Conservation (phyloP, 2,113 vertebrate genomes). For the Chloropsis hardwickii region DNA sequence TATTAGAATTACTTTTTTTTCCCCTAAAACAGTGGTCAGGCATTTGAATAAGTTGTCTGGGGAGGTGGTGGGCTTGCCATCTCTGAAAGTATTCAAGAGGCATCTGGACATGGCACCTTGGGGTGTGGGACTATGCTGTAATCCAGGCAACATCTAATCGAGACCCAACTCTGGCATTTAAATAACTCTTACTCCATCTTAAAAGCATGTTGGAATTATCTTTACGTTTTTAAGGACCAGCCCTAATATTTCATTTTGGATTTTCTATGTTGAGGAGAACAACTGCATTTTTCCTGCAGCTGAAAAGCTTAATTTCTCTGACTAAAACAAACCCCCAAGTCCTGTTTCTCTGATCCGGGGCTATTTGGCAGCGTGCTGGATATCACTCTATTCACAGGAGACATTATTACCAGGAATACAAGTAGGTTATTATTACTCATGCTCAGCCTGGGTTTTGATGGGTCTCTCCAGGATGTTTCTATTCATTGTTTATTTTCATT, state of each 20-base stretch:
- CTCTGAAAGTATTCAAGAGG: not conserved
- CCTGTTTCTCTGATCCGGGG: not conserved
- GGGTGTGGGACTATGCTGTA: not conserved
- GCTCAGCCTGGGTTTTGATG: conserved; percentile 24
- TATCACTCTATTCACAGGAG: conserved; percentile 22
- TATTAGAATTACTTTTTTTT: not conserved
- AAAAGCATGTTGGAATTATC: not conserved
- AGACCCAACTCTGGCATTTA: not conserved
- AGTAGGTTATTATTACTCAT: conserved; percentile 28
- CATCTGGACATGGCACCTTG: not conserved
- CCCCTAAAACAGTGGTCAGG: not conserved
- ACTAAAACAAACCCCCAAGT: not conserved
- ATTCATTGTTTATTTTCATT: conserved; percentile 20
- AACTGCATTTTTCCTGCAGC: not conserved
- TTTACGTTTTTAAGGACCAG: not conserved
- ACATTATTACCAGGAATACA: not conserved
- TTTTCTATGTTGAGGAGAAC: not conserved
- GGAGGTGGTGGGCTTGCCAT: not conserved
- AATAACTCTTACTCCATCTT: not conserved
- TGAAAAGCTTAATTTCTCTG: not conserved
- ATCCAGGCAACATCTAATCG: not conserved
- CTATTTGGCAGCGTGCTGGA: not conserved
- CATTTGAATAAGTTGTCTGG: not conserved
- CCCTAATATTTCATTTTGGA: not conserved
- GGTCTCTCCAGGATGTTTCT: conserved; percentile 34